Base-by-base conservation (phyloP, 2,113 vertebrate genomes). In the Cottus gobio region DNA sequence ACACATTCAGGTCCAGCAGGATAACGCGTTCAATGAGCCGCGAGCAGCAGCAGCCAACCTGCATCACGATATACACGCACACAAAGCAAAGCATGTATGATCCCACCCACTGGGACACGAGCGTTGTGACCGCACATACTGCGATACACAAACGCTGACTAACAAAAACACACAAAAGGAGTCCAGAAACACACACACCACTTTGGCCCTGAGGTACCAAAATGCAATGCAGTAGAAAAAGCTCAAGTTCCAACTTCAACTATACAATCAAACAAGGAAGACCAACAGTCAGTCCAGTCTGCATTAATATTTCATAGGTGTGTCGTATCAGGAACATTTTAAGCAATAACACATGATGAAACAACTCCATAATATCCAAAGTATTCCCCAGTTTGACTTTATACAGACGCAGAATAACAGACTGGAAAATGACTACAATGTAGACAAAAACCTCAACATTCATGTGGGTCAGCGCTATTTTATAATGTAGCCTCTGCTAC, bases 1-100 rank as follows among this genome's bases (percentile, higher is more conserved):
- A 64, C 82, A 78, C 67, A 75, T 77, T 67, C 70, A 56, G 22
- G 8, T 42, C 36, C 69, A 56, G 44, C 58, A 71, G 50, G 60
- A 71, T 52, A 31, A 68, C 79, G 36, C 72, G 72, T 72, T 68
- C 66, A 42, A 46, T 26, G 62, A 68, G 42, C 46, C 57, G 5
- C n/a, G 56, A 62, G 70, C 36, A 71, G 56, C 39, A 64, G 31
- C 69, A 85, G 56, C 71, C 71, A 75, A 76, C 61, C 61, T 54
- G 67, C 62, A 73, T 67, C 64, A 71, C 22, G 5, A 63, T 46
- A 22, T 12, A 52, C 44, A 24, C 65, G 42, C 50, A 69, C 63
- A 69, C 28, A 44, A 44, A 37, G 36, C 36, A 37, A 9, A 42
- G 50, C 68, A 56, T 39, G 37, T 39, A 12, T 22, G 48, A 16